phyloP scores from a whole-genome alignment of 2,888 invertebrate species.

The Danaus chrysippus region DNA sequence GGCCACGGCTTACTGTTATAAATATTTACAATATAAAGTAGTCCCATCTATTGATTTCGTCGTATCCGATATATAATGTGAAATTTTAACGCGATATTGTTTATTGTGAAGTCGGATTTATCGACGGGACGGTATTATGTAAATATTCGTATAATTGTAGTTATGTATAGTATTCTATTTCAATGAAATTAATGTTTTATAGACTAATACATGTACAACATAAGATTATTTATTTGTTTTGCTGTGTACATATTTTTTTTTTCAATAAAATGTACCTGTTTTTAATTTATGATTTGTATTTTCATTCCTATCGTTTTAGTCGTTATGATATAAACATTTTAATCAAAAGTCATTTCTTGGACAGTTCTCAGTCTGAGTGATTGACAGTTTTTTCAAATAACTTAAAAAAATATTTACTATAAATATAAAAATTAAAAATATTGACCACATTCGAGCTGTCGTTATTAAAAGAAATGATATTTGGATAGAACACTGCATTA shows the following conservation, averaged over 20 bases:
- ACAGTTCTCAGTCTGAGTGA: no score
- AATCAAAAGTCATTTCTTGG: no score
- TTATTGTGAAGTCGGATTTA: conserved; percentile 47
- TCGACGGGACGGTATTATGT: conserved; percentile 74
- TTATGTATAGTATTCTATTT: conserved; percentile 79
- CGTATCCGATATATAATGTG: conserved; percentile 67
- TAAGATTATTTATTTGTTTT: conserved; percentile 80
- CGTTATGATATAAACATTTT: not conserved
- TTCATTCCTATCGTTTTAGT: conserved; percentile 8
- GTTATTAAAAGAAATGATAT: no score
- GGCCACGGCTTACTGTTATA: conserved; percentile 69
- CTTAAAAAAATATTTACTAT: no score
- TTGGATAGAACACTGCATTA: no score
- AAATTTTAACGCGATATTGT: conserved; percentile 74
- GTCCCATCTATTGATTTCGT: conserved; percentile 65
- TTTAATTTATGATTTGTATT: conserved; percentile 55
- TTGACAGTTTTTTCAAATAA: no score
- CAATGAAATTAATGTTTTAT: conserved; percentile 79
- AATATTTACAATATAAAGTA: conserved; percentile 63
- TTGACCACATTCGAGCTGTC: no score
- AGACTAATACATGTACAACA: conserved; percentile 75
- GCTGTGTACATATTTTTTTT: conserved; percentile 80
- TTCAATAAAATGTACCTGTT: conserved; percentile 80
- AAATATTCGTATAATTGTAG: conserved; percentile 71
- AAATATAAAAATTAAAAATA: no score